Percentiles rank a stretch among this genome's conserved stretches.
phyloP scores from a whole-genome alignment of 2,113 vertebrate genomes.

The Ranitomeya variabilis region DNA sequence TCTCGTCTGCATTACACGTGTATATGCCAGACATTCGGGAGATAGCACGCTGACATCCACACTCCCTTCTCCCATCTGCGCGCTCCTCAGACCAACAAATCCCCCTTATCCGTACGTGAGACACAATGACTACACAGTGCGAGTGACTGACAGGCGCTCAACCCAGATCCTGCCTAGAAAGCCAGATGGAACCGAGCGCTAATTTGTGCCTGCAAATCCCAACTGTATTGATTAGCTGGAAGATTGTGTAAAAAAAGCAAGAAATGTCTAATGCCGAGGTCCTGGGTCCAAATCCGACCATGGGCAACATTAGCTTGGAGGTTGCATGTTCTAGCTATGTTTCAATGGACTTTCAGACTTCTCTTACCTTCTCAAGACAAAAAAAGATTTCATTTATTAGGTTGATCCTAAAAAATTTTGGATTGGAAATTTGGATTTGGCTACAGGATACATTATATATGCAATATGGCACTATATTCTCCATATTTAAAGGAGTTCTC shows the following conservation, averaged over 20 bases:
- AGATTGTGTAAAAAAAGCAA: background rate
- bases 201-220: background rate
- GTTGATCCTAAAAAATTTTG: too few species aligned
- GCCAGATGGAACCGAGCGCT: background rate
- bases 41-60: background rate
- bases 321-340: background rate
- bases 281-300: background rate
- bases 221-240: background rate
- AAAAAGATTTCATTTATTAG: too few species aligned
- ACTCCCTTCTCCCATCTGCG: background rate
- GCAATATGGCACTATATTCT: too few species aligned
- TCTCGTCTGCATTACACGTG: slow-evolving; percentile 18
- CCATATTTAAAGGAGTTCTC: too few species aligned
- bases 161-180: background rate
- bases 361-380: too few species aligned
- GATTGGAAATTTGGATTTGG: too few species aligned
- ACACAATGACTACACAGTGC: background rate
- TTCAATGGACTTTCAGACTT: background rate
- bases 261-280: background rate
- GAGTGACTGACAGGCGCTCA: background rate
- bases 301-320: background rate
- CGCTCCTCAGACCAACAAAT: background rate
- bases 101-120: background rate
- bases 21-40: slow-evolving; percentile 17
- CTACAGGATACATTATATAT: too few species aligned